A percentile compares a stretch with the other conserved stretches of the same genome.
These are phyloP conservation scores for Andrena marginata DNA, from an alignment of 2,888 invertebrate genomes.

Conservation along the genomic window DNA sequence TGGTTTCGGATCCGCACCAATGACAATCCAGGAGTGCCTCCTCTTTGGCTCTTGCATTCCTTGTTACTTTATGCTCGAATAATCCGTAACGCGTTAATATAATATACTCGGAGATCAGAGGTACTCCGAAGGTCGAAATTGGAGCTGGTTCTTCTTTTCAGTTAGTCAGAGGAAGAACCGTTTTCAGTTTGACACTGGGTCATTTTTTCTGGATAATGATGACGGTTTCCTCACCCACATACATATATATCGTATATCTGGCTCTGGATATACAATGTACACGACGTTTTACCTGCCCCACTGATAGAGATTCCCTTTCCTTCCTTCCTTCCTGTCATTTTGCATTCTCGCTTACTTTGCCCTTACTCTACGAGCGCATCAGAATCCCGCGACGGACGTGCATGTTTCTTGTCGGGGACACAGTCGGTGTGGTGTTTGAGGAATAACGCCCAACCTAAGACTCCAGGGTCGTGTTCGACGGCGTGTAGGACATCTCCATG, in stretches of 20 bases:
- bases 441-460: slow-evolving; percentile 64
- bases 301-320: slow-evolving; percentile 12
- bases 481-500: slow-evolving; percentile 91
- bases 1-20: slow-evolving; percentile 34
- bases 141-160: slow-evolving; percentile 17
- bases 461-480: slow-evolving; percentile 71
- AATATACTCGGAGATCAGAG: slow-evolving; percentile 10
- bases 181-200: slow-evolving; percentile 9
- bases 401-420: slow-evolving; percentile 33
- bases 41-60: neutral
- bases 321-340: neutral
- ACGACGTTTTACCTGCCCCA: slow-evolving; percentile 19
- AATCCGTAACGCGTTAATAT: neutral
- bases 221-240: neutral
- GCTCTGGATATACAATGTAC: slow-evolving; percentile 10
- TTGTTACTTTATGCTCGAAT: neutral
- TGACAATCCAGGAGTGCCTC: slow-evolving; percentile 36
- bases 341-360: slow-evolving; percentile 33
- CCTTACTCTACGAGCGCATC: slow-evolving; percentile 60
- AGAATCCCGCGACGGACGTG: slow-evolving; percentile 42
- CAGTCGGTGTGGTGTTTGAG: slow-evolving; percentile 44
- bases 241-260: slow-evolving; percentile 22
- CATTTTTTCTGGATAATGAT: neutral
- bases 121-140: slow-evolving; percentile 11
- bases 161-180: slow-evolving; percentile 25